phyloP scores from a whole-genome alignment of 2,797 vertebrate species.

The Cephalopachus bancanus region DNA sequence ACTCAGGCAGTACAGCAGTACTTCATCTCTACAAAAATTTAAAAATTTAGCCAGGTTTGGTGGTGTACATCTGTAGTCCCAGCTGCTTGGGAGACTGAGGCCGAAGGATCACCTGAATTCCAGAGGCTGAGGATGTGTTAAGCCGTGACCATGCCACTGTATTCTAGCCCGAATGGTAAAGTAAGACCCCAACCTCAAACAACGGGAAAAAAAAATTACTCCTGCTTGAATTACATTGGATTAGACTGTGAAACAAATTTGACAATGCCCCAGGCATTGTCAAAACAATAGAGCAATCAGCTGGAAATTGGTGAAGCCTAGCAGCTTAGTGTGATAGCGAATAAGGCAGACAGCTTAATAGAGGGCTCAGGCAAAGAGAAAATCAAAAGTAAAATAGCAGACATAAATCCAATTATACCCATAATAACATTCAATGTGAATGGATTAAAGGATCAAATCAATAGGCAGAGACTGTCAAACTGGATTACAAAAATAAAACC shows the following conservation, averaged over 20 bases:
- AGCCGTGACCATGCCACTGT: too few relatives aligned
- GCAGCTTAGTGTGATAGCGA: background rate
- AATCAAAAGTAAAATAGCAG: background rate
- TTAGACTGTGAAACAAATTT: background rate
- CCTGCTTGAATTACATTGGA: conserved; percentile 24
- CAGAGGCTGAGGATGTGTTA: too few relatives aligned
- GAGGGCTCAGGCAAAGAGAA: background rate
- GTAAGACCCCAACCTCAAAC: too few relatives aligned
- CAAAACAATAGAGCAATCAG: background rate
- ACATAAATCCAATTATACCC: background rate
- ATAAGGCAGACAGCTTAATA: background rate
- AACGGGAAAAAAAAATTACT: background rate
- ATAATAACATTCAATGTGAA: background rate
- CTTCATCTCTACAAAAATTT: too few relatives aligned
- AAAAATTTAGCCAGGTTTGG: too few relatives aligned
- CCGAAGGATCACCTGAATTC: too few relatives aligned
- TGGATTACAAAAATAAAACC: background rate
- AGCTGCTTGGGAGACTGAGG: too few relatives aligned
- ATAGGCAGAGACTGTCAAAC: background rate
- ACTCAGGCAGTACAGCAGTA: too few relatives aligned
- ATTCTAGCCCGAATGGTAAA: too few relatives aligned
- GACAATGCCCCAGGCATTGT: background rate
- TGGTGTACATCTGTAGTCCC: too few relatives aligned
- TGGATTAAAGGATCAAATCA: conserved; percentile 1
- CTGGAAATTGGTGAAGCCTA: background rate